Evolutionary conservation across 1,140 invertebrate species (phyloP).

Genomic region (Pantala flavescens): DNA sequence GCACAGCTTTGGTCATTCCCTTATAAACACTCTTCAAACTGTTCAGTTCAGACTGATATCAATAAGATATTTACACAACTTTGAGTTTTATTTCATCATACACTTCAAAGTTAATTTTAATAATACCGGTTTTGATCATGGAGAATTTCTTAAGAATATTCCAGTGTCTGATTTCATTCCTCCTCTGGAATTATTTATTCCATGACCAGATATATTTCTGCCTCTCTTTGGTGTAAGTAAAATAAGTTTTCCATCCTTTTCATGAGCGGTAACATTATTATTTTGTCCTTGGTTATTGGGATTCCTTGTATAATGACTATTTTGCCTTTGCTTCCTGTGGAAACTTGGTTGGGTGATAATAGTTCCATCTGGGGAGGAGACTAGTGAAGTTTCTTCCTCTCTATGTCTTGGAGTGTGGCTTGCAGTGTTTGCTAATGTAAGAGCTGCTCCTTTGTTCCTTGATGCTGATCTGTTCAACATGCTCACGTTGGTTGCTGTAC

Average conservation of each 20-base stretch:
- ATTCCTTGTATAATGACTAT: neutral
- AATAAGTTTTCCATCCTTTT: neutral
- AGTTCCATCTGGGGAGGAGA: neutral
- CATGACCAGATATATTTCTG: neutral
- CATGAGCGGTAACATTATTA: neutral
- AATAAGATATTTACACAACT: no score
- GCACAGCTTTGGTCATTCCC: no score
- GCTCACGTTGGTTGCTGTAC: slow-evolving; percentile 10
- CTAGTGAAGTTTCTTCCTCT: neutral
- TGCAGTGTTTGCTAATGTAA: neutral
- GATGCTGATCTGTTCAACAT: neutral
- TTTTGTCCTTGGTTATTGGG: neutral
- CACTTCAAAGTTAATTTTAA: no score
- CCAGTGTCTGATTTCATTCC: no score
- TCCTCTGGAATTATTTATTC: neutral
- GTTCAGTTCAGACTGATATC: no score
- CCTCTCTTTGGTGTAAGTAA: neutral
- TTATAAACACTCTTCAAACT: no score
- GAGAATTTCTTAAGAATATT: no score
- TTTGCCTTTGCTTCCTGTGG: neutral
- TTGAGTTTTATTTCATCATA: no score
- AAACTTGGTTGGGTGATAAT: neutral
- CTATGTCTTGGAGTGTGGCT: neutral
- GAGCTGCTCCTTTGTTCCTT: neutral
- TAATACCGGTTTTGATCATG: no score